A percentile compares a stretch with the other conserved stretches of the same genome.
Conservation (phyloP, 1,140 invertebrate species). For the Zaprionus inermis region DNA sequence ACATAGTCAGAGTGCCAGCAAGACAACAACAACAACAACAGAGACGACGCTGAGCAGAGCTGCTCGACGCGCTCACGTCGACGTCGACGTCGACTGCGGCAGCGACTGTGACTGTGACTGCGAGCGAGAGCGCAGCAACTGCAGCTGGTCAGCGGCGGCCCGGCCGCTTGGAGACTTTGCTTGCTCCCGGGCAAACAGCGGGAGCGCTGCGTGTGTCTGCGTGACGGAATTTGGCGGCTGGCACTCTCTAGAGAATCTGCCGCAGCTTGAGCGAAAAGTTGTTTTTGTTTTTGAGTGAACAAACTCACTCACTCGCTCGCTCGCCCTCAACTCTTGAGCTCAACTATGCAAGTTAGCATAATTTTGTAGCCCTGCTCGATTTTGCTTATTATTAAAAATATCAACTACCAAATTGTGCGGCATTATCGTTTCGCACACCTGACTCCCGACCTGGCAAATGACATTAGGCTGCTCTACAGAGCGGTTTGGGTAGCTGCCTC, state of each 20-base stretch:
- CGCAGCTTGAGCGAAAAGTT: constrained; percentile 34
- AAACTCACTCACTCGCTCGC: neutral
- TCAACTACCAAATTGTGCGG: constrained; percentile 40
- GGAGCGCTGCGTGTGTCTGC: constrained; percentile 29
- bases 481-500: neutral
- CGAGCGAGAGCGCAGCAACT: constrained; percentile 32
- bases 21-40: neutral
- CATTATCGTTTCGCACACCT: constrained; percentile 65
- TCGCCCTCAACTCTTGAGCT: constrained; percentile 5
- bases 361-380: constrained; percentile 36
- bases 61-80: constrained; percentile 4
- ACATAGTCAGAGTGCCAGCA: constrained; percentile 37
- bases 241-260: constrained; percentile 51
- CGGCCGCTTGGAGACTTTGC: constrained; percentile 66
- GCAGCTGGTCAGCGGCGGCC: constrained; percentile 62
- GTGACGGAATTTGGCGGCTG: constrained; percentile 61
- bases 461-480: neutral
- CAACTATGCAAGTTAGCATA: neutral
- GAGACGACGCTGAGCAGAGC: neutral
- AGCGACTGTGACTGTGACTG: constrained; percentile 4
- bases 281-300: constrained; percentile 51
- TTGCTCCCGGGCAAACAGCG: constrained; percentile 18
- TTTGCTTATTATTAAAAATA: constrained; percentile 63
- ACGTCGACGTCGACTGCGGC: constrained; percentile 21
- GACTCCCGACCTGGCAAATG: constrained; percentile 43